Percentiles rank a stretch among this genome's conserved stretches.
These are phyloP conservation scores for Calephelis nemesis DNA, from an alignment of 1,140 invertebrate species.

Conservation along the genomic window DNA sequence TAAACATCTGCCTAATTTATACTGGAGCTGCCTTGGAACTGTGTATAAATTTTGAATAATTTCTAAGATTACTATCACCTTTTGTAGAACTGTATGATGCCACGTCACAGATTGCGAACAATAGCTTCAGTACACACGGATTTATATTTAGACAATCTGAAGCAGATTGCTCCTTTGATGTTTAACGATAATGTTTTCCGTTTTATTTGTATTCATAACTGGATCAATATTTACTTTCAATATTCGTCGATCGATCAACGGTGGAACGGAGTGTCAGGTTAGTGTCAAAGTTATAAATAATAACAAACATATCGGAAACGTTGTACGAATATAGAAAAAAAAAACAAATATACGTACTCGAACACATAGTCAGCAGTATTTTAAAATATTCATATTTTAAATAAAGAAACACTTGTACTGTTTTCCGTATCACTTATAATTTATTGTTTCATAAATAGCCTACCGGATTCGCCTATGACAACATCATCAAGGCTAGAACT, in stretches of 20 bases:
- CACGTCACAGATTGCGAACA: constrained; percentile 8
- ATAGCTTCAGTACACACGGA: constrained; percentile 8
- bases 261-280: constrained; percentile 19
- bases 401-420: too few species aligned
- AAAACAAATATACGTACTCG: too few species aligned
- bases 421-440: too few species aligned
- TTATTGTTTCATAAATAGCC: too few species aligned
- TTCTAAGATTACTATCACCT: constrained; percentile 1
- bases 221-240: constrained; percentile 43
- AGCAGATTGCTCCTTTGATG: constrained; percentile 31
- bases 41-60: neutral
- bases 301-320: too few species aligned
- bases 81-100: neutral
- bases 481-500: too few species aligned
- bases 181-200: constrained; percentile 26
- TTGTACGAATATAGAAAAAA: too few species aligned
- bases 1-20: too few species aligned
- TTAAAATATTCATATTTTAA: too few species aligned
- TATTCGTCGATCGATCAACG: constrained; percentile 30
- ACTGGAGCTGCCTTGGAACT: neutral
- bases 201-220: constrained; percentile 40
- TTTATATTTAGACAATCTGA: constrained; percentile 9
- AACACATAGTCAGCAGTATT: too few species aligned
- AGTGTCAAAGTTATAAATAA: too few species aligned
- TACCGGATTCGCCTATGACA: too few species aligned